Conservation (phyloP, 2,113 vertebrate genomes). For the Sterrhoptilus dennistouni region DNA sequence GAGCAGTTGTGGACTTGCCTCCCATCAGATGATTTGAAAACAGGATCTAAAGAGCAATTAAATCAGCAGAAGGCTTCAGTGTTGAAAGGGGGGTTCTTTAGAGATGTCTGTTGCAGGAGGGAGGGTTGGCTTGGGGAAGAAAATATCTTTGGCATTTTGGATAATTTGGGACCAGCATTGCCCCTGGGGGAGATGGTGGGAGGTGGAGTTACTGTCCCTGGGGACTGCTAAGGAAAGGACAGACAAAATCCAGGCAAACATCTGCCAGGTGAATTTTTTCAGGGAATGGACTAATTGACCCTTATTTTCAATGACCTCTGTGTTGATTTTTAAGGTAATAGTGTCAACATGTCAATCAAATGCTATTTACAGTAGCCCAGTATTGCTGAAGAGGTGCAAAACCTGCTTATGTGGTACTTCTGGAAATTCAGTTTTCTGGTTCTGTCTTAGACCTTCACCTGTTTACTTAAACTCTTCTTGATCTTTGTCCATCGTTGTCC, state of each 20-base stretch:
- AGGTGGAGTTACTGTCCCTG: not conserved
- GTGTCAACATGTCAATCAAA: not conserved
- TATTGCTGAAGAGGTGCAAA: not conserved
- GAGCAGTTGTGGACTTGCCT: not conserved
- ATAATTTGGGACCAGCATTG: not conserved
- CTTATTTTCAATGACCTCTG: not conserved
- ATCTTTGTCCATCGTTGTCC: not conserved
- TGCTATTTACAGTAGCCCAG: not conserved
- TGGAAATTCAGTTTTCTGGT: not conserved
- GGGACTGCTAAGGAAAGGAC: not conserved
- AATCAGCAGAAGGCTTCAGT: not conserved
- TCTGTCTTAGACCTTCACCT: not conserved
- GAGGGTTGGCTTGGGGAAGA: not conserved
- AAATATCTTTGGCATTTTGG: not conserved
- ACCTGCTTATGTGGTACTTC: not conserved
- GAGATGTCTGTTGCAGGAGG: not conserved
- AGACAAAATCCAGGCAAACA: not conserved
- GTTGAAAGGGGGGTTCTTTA: not conserved
- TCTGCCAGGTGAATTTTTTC: not conserved
- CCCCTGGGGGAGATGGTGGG: not conserved
- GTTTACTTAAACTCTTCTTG: not conserved
- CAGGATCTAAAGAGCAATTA: not conserved
- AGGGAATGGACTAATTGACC: not conserved
- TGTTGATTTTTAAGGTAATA: not conserved
- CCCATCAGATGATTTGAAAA: not conserved